Percentiles rank a stretch among this genome's conserved stretches.
Evolutionary conservation across 1,140 invertebrate species (phyloP).

Genomic region (Drosophila orena): DNA sequence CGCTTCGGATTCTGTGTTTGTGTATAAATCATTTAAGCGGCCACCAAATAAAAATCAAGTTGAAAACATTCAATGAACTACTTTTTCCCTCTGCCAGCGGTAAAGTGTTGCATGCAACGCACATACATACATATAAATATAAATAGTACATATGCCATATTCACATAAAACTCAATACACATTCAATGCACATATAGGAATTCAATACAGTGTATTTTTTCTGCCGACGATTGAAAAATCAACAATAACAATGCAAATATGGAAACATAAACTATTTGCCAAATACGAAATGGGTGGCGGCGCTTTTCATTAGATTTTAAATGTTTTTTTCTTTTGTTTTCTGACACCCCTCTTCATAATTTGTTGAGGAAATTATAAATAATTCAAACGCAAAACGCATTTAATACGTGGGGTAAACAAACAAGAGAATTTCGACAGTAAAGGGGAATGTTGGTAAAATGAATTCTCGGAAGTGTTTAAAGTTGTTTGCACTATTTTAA

Average conservation of each 20-base stretch:
- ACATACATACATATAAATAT: conserved; percentile 21
- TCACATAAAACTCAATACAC: conserved; percentile 32
- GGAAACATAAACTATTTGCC: conserved; percentile 54
- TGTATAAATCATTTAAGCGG: conserved; percentile 81
- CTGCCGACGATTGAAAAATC: conserved; percentile 18
- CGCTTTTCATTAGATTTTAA: conserved; percentile 14
- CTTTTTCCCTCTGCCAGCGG: conserved; percentile 51
- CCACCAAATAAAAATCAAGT: conserved; percentile 82
- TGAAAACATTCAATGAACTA: conserved; percentile 83
- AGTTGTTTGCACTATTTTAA: background rate
- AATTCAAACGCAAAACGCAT: conserved; percentile 22
- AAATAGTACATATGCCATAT: conserved; percentile 49
- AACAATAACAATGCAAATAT: conserved; percentile 49
- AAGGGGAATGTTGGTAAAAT: background rate
- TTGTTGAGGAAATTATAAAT: conserved; percentile 48
- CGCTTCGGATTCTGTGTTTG: conserved; percentile 45
- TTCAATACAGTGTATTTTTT: conserved; percentile 37
- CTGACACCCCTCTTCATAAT: conserved; percentile 14
- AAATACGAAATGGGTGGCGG: conserved; percentile 20
- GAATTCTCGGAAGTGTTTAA: conserved; percentile 4
- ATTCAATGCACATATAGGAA: conserved; percentile 28
- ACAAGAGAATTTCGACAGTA: conserved; percentile 4
- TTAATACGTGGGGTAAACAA: conserved; percentile 33
- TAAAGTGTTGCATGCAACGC: conserved; percentile 54
- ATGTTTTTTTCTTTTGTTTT: background rate